These are phyloP conservation scores for Rhynchonycteris naso DNA, from an alignment of 2,797 vertebrate genomes.

Conservation along the genomic window DNA sequence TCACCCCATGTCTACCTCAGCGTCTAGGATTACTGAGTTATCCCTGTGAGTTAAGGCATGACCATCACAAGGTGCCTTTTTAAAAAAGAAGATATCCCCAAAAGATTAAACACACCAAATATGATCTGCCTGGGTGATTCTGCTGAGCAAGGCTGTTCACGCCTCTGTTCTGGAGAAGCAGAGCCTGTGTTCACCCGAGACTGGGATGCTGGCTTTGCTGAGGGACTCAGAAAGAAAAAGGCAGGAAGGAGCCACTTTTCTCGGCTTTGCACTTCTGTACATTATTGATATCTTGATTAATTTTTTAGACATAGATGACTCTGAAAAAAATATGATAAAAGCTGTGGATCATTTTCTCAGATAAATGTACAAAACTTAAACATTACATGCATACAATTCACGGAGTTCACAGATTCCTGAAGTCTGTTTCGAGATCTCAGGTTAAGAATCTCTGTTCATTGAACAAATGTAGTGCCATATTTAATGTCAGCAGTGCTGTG, in stretches of 20 bases:
- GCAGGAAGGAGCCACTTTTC: background rate
- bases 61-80: background rate
- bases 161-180: background rate
- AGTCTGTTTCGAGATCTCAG: background rate
- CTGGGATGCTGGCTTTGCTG: background rate
- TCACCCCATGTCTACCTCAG: rapidly evolving
- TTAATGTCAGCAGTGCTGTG: background rate
- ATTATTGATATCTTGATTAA: background rate
- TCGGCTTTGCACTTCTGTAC: background rate
- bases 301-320: background rate
- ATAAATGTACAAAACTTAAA: background rate
- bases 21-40: background rate
- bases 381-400: background rate
- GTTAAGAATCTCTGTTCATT: background rate
- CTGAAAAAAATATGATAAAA: background rate
- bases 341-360: background rate
- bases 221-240: background rate
- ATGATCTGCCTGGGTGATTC: background rate
- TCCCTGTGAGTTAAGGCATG: background rate
- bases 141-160: background rate
- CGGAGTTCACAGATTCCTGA: background rate
- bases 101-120: background rate
- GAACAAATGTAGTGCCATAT: background rate
- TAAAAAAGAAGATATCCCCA: background rate
- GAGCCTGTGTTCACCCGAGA: background rate